Evolutionary conservation across 37 sponge, comb jelly and placozoan genomes (phyloP).

Genomic region (Chondrosia reniformis): DNA sequence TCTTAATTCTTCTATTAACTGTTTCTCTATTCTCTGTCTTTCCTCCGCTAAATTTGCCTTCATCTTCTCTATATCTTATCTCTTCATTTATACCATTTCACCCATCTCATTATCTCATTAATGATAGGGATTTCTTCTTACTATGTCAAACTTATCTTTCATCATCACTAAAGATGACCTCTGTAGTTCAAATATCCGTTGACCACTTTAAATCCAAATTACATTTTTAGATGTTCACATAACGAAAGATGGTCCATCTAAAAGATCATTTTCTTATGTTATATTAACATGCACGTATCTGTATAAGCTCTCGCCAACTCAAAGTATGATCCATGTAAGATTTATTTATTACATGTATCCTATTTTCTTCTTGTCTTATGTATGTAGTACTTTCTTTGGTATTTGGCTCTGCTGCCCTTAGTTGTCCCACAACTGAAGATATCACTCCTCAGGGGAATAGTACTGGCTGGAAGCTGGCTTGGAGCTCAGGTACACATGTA

Average conservation of each 20-base stretch:
- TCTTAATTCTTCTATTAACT: neutral
- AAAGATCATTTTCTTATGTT: neutral
- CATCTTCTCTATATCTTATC: too few relatives aligned
- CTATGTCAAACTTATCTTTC: too few relatives aligned
- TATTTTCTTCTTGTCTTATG: slow-evolving; percentile 1
- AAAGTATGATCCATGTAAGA: neutral
- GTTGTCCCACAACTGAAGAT: slow-evolving; percentile 51
- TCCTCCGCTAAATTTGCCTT: too few relatives aligned
- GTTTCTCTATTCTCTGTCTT: neutral
- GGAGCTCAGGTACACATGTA: slow-evolving; percentile 66
- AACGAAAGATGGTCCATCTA: neutral
- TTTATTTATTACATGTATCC: neutral
- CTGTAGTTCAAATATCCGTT: too few relatives aligned
- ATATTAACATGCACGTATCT: too few relatives aligned
- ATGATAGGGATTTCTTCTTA: too few relatives aligned
- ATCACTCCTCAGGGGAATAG: slow-evolving; percentile 18
- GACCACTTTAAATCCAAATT: too few relatives aligned
- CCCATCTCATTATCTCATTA: too few relatives aligned
- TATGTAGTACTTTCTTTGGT: slow-evolving; percentile 98
- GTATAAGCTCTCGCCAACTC: too few relatives aligned
- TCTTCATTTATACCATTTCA: too few relatives aligned
- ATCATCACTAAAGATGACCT: too few relatives aligned
- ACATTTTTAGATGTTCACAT: neutral
- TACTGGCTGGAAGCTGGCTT: slow-evolving; percentile 68
- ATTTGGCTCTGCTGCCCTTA: slow-evolving; percentile 89